These are phyloP conservation scores for Aphidius colemani DNA, from an alignment of 2,888 invertebrate genomes.

Conservation along the genomic window DNA sequence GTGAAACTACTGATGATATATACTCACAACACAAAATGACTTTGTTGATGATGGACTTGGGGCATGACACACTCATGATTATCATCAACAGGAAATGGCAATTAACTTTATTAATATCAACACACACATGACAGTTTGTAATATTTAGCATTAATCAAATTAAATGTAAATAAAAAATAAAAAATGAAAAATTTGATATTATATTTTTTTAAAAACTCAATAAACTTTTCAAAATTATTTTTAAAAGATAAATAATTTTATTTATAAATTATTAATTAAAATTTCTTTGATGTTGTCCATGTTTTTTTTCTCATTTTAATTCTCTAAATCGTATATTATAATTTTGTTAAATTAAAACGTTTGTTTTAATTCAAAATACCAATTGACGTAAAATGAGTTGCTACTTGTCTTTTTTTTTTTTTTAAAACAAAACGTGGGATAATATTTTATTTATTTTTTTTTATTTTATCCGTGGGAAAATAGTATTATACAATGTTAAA, in stretches of 20 bases:
- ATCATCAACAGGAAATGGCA: constrained; percentile 51
- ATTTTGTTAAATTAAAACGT: too few species aligned
- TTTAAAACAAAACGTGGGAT: too few species aligned
- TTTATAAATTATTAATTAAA: neutral
- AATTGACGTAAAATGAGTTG: constrained; percentile 8
- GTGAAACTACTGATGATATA: constrained; percentile 19
- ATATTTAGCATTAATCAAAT: neutral
- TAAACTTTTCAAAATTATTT: too few species aligned
- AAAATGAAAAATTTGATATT: too few species aligned
- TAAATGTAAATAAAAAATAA: too few species aligned
- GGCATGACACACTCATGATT: constrained; percentile 17
- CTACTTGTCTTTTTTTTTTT: neutral
- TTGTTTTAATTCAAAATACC: too few species aligned
- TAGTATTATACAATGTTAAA: neutral
- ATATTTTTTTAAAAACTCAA: too few species aligned
- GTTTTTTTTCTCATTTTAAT: too few species aligned
- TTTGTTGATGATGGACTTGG: constrained; percentile 1
- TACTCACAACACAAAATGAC: constrained; percentile 14
- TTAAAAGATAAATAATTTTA: neutral
- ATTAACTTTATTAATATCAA: constrained; percentile 54
- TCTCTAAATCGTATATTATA: too few species aligned
- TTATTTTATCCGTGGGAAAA: too few species aligned
- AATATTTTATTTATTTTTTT: too few species aligned
- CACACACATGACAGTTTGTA: constrained; percentile 27
- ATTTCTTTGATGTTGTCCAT: too few species aligned